A percentile compares a stretch with the other conserved stretches of the same genome.
phyloP scores from a whole-genome alignment of 2,888 invertebrate species.

The Acanthosoma haemorrhoidale region DNA sequence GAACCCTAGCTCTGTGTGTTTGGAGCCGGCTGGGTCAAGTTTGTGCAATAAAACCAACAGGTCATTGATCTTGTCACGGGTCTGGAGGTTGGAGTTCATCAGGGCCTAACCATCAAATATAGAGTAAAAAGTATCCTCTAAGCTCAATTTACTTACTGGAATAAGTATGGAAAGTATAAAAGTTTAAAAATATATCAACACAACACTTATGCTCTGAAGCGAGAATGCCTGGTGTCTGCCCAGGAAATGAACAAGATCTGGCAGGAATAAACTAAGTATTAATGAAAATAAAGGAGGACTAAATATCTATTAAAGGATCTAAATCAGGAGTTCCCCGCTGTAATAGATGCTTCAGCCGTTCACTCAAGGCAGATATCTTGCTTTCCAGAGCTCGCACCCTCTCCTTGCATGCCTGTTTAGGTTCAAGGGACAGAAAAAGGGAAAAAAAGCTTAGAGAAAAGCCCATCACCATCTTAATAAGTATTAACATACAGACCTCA shows the following conservation, averaged over 20 bases:
- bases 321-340: constrained; percentile 82
- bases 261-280: not conserved
- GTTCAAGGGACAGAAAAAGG: constrained; percentile 15
- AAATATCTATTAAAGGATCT: constrained; percentile 52
- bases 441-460: constrained; percentile 30
- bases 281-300: constrained; percentile 10
- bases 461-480: constrained; percentile 23
- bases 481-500: too few relatives aligned
- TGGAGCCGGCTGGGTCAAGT: constrained; percentile 18
- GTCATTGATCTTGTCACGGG: constrained; percentile 33
- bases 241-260: constrained; percentile 23
- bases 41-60: constrained; percentile 25
- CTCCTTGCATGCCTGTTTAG: constrained; percentile 71
- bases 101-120: constrained; percentile 31
- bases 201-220: constrained; percentile 30
- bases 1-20: constrained; percentile 8
- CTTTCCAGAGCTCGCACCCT: constrained; percentile 78
- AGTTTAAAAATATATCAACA: constrained; percentile 19
- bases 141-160: constrained; percentile 22
- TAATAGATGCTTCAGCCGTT: constrained; percentile 79
- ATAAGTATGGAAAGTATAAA: constrained; percentile 22
- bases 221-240: constrained; percentile 28
- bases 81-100: constrained; percentile 15
- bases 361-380: constrained; percentile 80
- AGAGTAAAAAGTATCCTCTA: constrained; percentile 23